Evolutionary conservation across 2,888 invertebrate genomes (phyloP).

Genomic region (Bellardia pandia): DNA sequence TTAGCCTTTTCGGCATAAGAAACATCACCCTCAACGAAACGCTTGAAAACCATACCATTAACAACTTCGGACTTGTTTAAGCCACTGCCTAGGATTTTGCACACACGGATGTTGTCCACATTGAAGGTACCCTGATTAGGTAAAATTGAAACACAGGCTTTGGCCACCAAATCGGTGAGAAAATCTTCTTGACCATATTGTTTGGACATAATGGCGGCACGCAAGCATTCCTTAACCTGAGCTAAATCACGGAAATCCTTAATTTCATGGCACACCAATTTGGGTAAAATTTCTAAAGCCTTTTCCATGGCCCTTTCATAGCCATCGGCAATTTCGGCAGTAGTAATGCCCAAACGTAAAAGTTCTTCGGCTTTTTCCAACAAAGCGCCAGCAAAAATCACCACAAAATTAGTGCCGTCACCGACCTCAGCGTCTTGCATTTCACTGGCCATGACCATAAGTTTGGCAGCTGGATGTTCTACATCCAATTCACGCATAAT

Average conservation of each 20-base stretch:
- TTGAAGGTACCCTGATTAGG: slow-evolving; percentile 96
- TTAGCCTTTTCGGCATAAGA: slow-evolving; percentile 91
- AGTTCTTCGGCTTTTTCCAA: slow-evolving; percentile 96
- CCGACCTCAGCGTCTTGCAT: slow-evolving; percentile 99
- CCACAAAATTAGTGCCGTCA: slow-evolving; percentile 99
- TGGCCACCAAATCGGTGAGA: slow-evolving; percentile 92
- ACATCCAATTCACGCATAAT: slow-evolving; percentile 98
- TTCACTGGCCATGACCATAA: slow-evolving; percentile 97
- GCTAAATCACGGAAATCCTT: slow-evolving; percentile 87
- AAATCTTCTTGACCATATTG: slow-evolving; percentile 99
- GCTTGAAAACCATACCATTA: slow-evolving; percentile 99
- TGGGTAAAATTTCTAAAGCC: slow-evolving; percentile 94
- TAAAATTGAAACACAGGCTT: slow-evolving; percentile 94
- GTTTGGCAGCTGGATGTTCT: slow-evolving; percentile 98
- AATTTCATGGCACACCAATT: slow-evolving; percentile 91
- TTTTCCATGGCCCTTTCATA: slow-evolving; percentile 96
- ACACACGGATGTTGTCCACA: slow-evolving; percentile 98
- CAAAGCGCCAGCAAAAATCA: slow-evolving; percentile 96
- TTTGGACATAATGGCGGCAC: slow-evolving; percentile 96
- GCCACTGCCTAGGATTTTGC: slow-evolving; percentile 93
- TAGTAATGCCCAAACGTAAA: slow-evolving; percentile 96
- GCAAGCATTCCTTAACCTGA: slow-evolving; percentile 90
- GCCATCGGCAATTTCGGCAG: slow-evolving; percentile 97
- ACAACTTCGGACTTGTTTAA: slow-evolving; percentile 91
- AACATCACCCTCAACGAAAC: slow-evolving; percentile 96